A percentile compares a stretch with the other conserved stretches of the same genome.
Evolutionary conservation across 2,797 vertebrate species (phyloP).

Genomic region (Sylvilagus floridanus): DNA sequence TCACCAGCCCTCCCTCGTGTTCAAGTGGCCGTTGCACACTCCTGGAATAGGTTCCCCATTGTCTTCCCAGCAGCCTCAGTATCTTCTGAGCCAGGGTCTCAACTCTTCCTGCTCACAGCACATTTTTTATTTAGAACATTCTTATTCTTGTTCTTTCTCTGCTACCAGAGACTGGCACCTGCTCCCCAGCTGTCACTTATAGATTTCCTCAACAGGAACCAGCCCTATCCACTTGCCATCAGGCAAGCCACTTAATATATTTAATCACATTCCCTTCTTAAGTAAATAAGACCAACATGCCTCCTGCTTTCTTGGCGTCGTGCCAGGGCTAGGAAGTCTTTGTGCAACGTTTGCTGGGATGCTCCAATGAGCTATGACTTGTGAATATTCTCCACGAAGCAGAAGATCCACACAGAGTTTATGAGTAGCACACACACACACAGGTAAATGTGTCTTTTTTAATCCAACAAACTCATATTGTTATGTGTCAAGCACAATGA

Average conservation of each 20-base stretch:
- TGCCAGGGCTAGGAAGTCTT: not conserved
- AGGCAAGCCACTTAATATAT: not conserved
- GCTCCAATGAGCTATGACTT: not conserved
- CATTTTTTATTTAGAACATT: not conserved
- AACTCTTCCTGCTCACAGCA: not conserved
- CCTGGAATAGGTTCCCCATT: not conserved
- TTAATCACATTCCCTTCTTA: slow-evolving; percentile 28
- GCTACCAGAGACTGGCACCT: not conserved
- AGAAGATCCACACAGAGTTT: not conserved
- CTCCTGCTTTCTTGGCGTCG: not conserved
- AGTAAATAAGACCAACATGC: slow-evolving; percentile 1
- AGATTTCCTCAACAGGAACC: not conserved
- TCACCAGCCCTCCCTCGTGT: not conserved
- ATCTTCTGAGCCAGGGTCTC: not conserved
- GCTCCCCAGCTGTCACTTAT: not conserved
- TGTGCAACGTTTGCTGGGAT: not conserved
- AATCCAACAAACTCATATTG: not conserved
- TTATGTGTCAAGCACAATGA: not conserved
- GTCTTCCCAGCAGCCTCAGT: not conserved
- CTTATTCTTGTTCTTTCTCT: slow-evolving; percentile 13
- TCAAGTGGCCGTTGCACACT: not conserved
- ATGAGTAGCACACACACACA: too few species aligned
- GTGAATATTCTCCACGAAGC: slow-evolving; percentile 13
- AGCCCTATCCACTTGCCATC: not conserved
- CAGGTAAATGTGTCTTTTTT: not conserved